Base-by-base conservation (phyloP, 2,888 invertebrate species). In the Bellardia bayeri region DNA sequence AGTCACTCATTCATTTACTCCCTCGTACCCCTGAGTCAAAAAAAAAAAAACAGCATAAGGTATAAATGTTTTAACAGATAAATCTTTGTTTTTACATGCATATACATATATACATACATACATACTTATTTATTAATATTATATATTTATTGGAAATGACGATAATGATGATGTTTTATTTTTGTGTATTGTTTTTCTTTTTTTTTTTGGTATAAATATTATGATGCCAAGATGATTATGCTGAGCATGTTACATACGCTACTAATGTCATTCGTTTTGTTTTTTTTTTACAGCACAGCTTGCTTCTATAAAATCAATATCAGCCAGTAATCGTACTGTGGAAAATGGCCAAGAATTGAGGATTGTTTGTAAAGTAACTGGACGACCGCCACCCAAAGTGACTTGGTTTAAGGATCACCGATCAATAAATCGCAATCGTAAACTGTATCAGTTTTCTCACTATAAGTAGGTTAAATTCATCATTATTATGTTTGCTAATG, bases 321-420 rank as follows among this genome's bases (percentile, higher is more conserved):
- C 90, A 87, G 90, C 92, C 88, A 91, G 88, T 87, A 91, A 91
- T 89, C 90, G 89, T 74, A 92, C 92, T 80, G 91, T 93, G 85
- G 91, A 92, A 74, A 94, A 94, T 82, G 95, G 95, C 68, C 94
- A 94, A 91, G 94, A 94, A 90, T 94, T 96, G 93, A 94, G 95
- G 91, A 95, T 98, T 91, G 95, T 96, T 91, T 97, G 97, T 93
- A 95, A 95, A 90, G 96, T 97, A 90, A 95, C 95, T 93, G 97
- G 96, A 51, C 95, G 96, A 90, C 98, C 98, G 63, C 95, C 96
- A 88, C 98, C 98, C 42, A 95, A 96, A 90, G 96, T 98, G 90
- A 95, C 96, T 90, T 98, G 98, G 98, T 96, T 95, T 94, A 96
- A 96, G 94, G 96, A 97, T 94, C 96, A 96, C 89, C 94, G 94